Conservation (phyloP, 1,140 invertebrate genomes). For the Papilio polytes region DNA sequence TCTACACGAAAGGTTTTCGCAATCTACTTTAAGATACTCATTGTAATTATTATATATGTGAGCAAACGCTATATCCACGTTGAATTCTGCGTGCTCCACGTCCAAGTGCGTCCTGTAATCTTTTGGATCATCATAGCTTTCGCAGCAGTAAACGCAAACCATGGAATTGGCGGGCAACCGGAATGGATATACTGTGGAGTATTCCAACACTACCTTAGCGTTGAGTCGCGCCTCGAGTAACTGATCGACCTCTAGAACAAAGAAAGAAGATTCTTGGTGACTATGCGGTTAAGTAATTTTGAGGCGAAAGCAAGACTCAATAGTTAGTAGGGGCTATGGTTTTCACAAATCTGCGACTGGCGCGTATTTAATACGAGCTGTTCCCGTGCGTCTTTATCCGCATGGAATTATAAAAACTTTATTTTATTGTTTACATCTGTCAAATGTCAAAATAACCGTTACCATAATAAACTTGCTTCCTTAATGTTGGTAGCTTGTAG, state of each 20-base stretch:
- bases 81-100: constrained; percentile 56
- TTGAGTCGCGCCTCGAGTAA: constrained; percentile 65
- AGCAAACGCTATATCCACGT: constrained; percentile 63
- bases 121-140: constrained; percentile 60
- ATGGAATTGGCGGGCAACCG: constrained; percentile 60
- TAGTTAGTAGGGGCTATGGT: background rate
- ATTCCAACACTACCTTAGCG: constrained; percentile 68
- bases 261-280: constrained; percentile 59
- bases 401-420: no score
- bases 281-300: constrained; percentile 45
- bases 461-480: no score
- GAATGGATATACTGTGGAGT: constrained; percentile 71
- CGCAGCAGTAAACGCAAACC: constrained; percentile 71
- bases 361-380: background rate
- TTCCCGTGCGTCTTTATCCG: no score
- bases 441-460: no score
- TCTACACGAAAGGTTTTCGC: constrained; percentile 60
- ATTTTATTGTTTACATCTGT: no score
- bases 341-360: background rate
- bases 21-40: constrained; percentile 69
- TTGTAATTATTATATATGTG: constrained; percentile 56
- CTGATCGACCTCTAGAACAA: constrained; percentile 73
- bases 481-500: no score
- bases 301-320: background rate
- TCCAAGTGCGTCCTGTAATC: constrained; percentile 61